A percentile compares a stretch with the other conserved stretches of the same genome.
Evolutionary conservation across 37 sponge, comb jelly and placozoan species (phyloP).

Genomic region (Lycopodina hypogea): DNA sequence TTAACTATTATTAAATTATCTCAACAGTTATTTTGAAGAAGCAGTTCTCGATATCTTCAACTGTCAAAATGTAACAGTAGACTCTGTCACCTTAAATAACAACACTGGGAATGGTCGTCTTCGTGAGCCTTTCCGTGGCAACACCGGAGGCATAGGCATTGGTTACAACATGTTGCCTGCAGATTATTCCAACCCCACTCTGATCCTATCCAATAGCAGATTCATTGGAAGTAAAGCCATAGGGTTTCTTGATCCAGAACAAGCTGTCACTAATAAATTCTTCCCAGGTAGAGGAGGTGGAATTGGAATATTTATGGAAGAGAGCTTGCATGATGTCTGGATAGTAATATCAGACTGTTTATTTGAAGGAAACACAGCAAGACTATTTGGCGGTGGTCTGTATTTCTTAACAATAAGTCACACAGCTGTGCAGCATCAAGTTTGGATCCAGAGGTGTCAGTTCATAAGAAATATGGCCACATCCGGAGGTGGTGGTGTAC

Average conservation of each 20-base stretch:
- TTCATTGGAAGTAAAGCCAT: constrained; percentile 20
- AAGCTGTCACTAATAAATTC: constrained; percentile 7
- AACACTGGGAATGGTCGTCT: constrained; percentile 43
- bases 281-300: constrained; percentile 65
- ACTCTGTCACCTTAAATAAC: constrained; percentile 14
- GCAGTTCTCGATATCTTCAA: constrained; percentile 74
- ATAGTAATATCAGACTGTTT: constrained; percentile 27
- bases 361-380: constrained; percentile 39
- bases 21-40: constrained; percentile 41
- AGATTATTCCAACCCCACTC: background rate
- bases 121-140: constrained; percentile 28
- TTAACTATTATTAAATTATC: too few relatives aligned
- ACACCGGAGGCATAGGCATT: constrained; percentile 46
- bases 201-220: background rate
- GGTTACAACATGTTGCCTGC: constrained; percentile 31
- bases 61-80: constrained; percentile 42
- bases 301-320: constrained; percentile 39
- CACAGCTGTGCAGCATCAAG: constrained; percentile 3
- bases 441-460: background rate
- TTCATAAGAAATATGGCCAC: constrained; percentile 29
- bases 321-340: constrained; percentile 4
- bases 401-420: constrained; percentile 19
- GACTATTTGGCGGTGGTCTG: constrained; percentile 63
- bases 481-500: constrained; percentile 53
- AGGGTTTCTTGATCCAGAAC: constrained; percentile 1